These are phyloP conservation scores for Andrena haemorrhoa DNA, from an alignment of 2,888 invertebrate genomes.

Conservation along the genomic window DNA sequence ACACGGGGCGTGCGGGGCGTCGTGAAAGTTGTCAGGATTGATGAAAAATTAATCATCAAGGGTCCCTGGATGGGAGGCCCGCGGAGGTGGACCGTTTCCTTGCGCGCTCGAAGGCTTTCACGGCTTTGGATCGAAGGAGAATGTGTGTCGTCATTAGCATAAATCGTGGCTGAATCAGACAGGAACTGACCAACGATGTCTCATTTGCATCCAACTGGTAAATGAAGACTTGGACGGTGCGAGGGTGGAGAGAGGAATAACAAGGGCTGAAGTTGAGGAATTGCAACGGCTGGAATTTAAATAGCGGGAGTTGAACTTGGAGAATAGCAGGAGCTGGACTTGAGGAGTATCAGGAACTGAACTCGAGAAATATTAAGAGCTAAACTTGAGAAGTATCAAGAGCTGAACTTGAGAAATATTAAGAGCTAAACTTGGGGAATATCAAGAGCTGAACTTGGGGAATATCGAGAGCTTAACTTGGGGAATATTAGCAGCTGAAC, in stretches of 20 bases:
- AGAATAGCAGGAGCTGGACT: no score
- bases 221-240: background rate
- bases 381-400: no score
- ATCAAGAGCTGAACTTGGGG: no score
- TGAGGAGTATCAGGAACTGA: no score
- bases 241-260: background rate
- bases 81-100: background rate
- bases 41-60: constrained; percentile 24
- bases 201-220: background rate
- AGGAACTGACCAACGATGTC: background rate
- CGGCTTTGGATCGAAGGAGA: background rate
- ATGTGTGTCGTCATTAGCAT: background rate
- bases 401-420: no score
- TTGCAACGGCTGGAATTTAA: no score
- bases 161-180: constrained; percentile 10
- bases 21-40: constrained; percentile 39
- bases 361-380: no score
- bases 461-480: no score
- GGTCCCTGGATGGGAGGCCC: background rate
- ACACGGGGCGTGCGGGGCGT: constrained; percentile 23
- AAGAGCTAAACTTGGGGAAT: no score
- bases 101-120: background rate
- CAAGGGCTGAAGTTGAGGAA: no score
- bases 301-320: no score
- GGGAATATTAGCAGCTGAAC: no score